Base-by-base conservation (phyloP, 1,140 invertebrate genomes). In the Heliconius nattereri region DNA sequence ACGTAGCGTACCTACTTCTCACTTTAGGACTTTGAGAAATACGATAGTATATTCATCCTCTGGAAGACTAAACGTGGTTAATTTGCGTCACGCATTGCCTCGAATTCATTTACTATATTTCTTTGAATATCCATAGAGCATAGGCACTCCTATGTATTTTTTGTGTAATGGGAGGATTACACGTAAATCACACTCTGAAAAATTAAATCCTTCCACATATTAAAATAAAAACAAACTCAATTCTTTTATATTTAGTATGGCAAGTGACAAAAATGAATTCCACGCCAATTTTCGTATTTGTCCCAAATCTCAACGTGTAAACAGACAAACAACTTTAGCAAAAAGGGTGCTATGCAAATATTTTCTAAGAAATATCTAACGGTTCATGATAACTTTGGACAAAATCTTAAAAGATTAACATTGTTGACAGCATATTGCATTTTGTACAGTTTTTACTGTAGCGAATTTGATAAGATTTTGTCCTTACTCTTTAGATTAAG, bases 291-390 rank as follows among this genome's bases (percentile, higher is more conserved):
- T 66, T 16, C 23, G 7, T 26, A 26, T 26, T 26, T 9, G 57
- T 60, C 9, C 57, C 57, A 66, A 66, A 23, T 66, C 2, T 23
- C 60, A 66, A 66, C 26, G 60, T 66, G 60, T 66, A 66, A 66
- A 66, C 60, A 66, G 60, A 66, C 60, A 66, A 66, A 66, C 70
- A 45, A 49, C 52, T 72, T 72, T 57, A 54, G 8, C 5, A 72
- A 72, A 45, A 73, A 78, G 70, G 76, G 49, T 40, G 76, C 70
- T 35, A 72, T 23, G 76, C 70, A 78, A 78, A 77, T 77, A 77
- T 77, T 77, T 77, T 77, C 75, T 52, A 29, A 66, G 60, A 66
- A 66, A 66, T 66, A 29, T 8, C 71, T 74, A 74, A 74, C 73
- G 73, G 73, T 52, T 19, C 26, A 19, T 23, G 26, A 49, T 66